Base-by-base conservation (phyloP, 2,797 vertebrate species). In the Oryzias sinensis region DNA sequence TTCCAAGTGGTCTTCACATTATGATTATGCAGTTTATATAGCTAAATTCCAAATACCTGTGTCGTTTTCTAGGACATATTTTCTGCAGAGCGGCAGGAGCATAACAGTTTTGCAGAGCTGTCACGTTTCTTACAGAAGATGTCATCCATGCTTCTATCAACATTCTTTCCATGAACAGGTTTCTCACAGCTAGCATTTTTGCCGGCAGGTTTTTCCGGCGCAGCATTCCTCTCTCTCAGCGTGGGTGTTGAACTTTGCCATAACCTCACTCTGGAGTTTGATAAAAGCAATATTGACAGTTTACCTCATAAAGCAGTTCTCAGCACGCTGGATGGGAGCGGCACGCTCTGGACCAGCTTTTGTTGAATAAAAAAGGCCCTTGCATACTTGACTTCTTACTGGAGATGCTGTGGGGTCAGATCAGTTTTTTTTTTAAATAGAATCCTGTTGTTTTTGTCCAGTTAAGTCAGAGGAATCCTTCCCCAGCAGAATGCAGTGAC, bases 261-360 rank as follows among this genome's bases (percentile, higher is more conserved):
- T 76, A 47, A 48, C 61, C 58, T 73, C 60, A 54, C 56, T 45
- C 64, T 56, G 58, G 14, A 66, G 70, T 84, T 70, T 59, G 72
- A 84, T 62, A 45, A 60, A 16, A 24, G 44, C 49, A 46, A 53
- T 83, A 88, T 89, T 80, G 79, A 78, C 71, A 62, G 71, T 66
- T 69, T 37, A 37, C 55, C 6, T 17, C 72, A 62, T 53, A 25
- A 54, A 70, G 56, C 76, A 64, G 70, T 77, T 69, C 68, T 85
- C 49, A 40, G 37, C 46, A 52, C 54, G 77, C 54, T 74, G 65
- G 48, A 11, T 13, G 33, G 33, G 33, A 37, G 33, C 33, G 11
- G 33, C 33, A 37, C 3, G 29, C 18, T 54, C 46, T 25, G 47
- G n/a, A 55, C 52, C 43, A 14, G 43, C 48, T 27, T 37, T 43